These are phyloP conservation scores for Chrysomela aeneicollis DNA, from an alignment of 2,888 invertebrate genomes.

Conservation along the genomic window DNA sequence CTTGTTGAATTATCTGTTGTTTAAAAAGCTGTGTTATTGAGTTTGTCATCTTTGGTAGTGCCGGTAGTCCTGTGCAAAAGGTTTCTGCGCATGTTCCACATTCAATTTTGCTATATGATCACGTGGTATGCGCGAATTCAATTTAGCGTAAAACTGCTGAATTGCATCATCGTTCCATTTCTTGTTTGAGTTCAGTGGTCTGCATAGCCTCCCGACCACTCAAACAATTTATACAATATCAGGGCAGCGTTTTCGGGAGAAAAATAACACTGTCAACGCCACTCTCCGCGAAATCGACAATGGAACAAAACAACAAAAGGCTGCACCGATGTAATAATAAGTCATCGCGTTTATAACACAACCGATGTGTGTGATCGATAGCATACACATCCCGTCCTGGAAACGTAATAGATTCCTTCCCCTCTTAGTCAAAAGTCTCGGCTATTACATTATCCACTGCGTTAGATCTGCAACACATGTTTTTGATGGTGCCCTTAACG, in stretches of 20 bases:
- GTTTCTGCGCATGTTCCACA: too few species aligned
- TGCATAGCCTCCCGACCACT: too few species aligned
- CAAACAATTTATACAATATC: too few species aligned
- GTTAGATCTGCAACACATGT: constrained; percentile 61
- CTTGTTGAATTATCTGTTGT: too few species aligned
- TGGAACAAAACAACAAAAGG: constrained; percentile 19
- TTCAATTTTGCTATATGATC: too few species aligned
- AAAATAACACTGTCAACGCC: constrained; percentile 11
- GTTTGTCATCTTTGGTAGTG: too few species aligned
- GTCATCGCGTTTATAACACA: constrained; percentile 32
- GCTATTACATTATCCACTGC: constrained; percentile 57
- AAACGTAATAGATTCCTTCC: constrained; percentile 49
- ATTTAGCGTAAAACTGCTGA: too few species aligned
- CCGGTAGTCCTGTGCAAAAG: too few species aligned
- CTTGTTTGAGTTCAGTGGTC: too few species aligned
- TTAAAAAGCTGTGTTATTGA: too few species aligned
- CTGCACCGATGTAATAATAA: constrained; percentile 37
- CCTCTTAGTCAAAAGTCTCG: constrained; percentile 45
- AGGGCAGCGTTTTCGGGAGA: not conserved
- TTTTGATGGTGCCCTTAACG: constrained; percentile 59
- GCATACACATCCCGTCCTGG: constrained; percentile 39
- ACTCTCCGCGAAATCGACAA: constrained; percentile 8
- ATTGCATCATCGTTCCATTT: too few species aligned
- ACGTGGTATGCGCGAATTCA: too few species aligned
- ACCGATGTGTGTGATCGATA: constrained; percentile 47